phyloP scores from a whole-genome alignment of 2,113 vertebrate species.

The Labeo catla region DNA sequence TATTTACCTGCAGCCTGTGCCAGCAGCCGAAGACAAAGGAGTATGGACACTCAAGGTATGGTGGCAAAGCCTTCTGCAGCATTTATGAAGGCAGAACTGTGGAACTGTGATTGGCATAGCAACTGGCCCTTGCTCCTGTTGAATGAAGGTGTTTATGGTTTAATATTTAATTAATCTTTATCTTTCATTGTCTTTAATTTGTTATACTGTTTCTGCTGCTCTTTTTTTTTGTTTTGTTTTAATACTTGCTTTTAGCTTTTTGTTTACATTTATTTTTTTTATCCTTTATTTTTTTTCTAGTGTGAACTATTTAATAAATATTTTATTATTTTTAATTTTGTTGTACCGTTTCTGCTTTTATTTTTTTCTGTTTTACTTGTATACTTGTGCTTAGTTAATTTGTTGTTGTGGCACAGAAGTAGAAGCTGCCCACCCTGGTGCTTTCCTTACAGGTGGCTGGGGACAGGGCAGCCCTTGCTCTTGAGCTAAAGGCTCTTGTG shows the following conservation, averaged over 20 bases:
- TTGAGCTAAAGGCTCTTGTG: not conserved
- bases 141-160: not conserved
- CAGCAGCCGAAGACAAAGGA: not conserved
- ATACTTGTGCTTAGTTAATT: too few species aligned
- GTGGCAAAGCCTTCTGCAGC: not conserved
- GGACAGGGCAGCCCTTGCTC: not conserved
- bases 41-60: not conserved
- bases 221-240: not conserved
- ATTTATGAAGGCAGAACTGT: not conserved
- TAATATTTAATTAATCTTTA: not conserved
- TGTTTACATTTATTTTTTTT: too few species aligned
- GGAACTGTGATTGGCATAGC: not conserved
- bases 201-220: not conserved
- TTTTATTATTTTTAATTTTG: too few species aligned
- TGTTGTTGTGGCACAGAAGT: not conserved
- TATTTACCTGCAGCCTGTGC: not conserved
- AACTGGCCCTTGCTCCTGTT: not conserved
- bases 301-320: too few species aligned
- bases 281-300: too few species aligned
- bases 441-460: not conserved
- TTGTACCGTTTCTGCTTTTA: too few species aligned
- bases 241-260: not conserved
- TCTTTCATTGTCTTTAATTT: not conserved
- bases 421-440: not conserved
- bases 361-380: not conserved